Conservation (phyloP, 2,797 vertebrate species). For the Pipistrellus pipistrellus region DNA sequence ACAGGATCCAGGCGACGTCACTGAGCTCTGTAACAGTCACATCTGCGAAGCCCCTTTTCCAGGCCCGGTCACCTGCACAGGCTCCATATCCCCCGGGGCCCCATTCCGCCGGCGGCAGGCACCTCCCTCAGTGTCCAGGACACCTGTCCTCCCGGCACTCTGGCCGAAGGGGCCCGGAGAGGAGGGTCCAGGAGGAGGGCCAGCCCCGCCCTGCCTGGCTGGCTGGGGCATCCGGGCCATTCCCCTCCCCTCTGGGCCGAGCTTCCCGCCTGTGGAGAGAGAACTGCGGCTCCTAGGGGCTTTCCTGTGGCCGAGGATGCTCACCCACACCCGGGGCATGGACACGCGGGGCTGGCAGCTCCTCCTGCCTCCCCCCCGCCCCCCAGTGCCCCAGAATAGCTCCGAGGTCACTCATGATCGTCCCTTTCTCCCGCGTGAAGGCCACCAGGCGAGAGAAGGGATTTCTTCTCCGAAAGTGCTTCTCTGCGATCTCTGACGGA, state of each 20-base stretch:
- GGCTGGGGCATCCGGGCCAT: background rate
- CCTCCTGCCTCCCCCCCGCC: accelerated
- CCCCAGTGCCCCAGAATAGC: background rate
- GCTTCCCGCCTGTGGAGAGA: background rate
- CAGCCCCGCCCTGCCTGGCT: background rate
- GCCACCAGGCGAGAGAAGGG: constrained; percentile 33
- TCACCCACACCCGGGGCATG: accelerated
- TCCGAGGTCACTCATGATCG: background rate
- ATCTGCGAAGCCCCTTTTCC: background rate
- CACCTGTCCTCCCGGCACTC: background rate
- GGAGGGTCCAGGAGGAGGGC: background rate
- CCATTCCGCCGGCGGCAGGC: background rate
- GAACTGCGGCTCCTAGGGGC: background rate
- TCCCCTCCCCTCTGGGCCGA: accelerated
- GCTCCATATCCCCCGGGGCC: too few species aligned
- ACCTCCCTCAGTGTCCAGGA: background rate
- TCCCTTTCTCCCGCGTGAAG: constrained; percentile 2
- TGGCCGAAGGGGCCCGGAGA: too few species aligned
- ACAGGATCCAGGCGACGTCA: background rate
- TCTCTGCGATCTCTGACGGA: constrained; percentile 37
- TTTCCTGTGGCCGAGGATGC: accelerated
- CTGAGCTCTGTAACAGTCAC: background rate
- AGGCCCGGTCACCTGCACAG: background rate
- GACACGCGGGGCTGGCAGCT: accelerated
- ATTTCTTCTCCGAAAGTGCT: constrained; percentile 64